These are phyloP conservation scores for Entomobrya proxima DNA, from an alignment of 2,888 invertebrate genomes.

Conservation along the genomic window DNA sequence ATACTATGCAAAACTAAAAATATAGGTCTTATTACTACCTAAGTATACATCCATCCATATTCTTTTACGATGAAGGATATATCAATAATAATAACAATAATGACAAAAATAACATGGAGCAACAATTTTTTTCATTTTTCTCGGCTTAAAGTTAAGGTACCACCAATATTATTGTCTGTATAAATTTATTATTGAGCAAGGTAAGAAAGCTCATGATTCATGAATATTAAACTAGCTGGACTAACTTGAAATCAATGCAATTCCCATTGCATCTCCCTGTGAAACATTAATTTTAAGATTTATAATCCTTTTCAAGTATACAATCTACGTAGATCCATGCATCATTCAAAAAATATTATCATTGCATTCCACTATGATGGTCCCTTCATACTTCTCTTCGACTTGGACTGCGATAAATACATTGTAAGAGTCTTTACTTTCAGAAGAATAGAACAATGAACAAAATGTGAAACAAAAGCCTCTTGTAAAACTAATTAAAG, in stretches of 20 bases:
- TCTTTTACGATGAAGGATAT: constrained; percentile 18
- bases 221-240: constrained; percentile 59
- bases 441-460: neutral
- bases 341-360: constrained; percentile 7
- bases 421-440: neutral
- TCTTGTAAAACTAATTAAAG: neutral
- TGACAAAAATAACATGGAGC: neutral
- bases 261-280: constrained; percentile 35
- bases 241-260: constrained; percentile 38
- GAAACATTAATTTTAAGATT: constrained; percentile 55
- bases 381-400: too few relatives aligned
- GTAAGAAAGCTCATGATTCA: constrained; percentile 57
- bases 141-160: too few relatives aligned
- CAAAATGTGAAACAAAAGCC: constrained; percentile 17
- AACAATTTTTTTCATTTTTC: neutral
- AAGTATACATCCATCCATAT: too few relatives aligned
- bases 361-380: neutral
- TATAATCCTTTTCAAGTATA: constrained; percentile 49
- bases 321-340: constrained; percentile 31
- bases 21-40: neutral
- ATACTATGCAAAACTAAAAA: neutral
- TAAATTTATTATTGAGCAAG: constrained; percentile 46
- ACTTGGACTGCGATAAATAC: too few relatives aligned
- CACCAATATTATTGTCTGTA: neutral
- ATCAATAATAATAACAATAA: neutral